phyloP scores from a whole-genome alignment of 2,888 invertebrate species.

The Crossocerus cetratus region DNA sequence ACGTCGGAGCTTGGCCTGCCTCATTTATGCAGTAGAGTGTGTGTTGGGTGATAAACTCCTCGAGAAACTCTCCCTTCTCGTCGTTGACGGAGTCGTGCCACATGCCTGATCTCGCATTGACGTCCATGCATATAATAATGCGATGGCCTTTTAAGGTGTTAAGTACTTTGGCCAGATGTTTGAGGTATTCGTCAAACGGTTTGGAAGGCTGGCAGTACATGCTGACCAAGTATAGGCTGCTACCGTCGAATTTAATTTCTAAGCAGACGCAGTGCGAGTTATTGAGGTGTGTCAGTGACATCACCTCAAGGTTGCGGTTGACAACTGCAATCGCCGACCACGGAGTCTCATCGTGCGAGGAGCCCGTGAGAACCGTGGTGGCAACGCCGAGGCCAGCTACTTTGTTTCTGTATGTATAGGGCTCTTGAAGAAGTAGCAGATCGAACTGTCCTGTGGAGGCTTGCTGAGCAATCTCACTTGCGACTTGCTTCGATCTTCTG shows the following conservation, averaged over 20 bases:
- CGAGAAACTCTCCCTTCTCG: too few relatives aligned
- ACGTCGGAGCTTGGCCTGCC: not conserved
- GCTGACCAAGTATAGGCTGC: conserved; percentile 6
- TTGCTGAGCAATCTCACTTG: not conserved
- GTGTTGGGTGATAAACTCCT: not conserved
- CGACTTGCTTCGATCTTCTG: conserved; percentile 7
- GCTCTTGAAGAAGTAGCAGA: conserved; percentile 11
- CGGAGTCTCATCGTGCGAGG: not conserved
- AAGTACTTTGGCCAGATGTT: too few relatives aligned
- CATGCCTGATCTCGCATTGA: too few relatives aligned
- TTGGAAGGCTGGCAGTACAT: too few relatives aligned
- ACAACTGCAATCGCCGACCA: conserved; percentile 18
- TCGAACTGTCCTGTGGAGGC: too few relatives aligned
- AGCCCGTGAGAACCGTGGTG: not conserved
- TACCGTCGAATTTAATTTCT: not conserved
- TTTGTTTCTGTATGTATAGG: conserved; percentile 3
- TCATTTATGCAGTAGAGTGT: not conserved
- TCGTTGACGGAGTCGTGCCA: too few relatives aligned
- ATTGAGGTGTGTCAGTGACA: not conserved
- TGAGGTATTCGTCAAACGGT: too few relatives aligned
- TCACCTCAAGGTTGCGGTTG: not conserved
- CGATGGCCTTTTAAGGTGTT: too few relatives aligned
- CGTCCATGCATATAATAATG: too few relatives aligned
- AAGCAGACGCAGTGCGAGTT: conserved; percentile 10
- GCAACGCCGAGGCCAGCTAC: not conserved